phyloP scores from a whole-genome alignment of 2,888 invertebrate genomes.

The Chrysolina oricalcia region DNA sequence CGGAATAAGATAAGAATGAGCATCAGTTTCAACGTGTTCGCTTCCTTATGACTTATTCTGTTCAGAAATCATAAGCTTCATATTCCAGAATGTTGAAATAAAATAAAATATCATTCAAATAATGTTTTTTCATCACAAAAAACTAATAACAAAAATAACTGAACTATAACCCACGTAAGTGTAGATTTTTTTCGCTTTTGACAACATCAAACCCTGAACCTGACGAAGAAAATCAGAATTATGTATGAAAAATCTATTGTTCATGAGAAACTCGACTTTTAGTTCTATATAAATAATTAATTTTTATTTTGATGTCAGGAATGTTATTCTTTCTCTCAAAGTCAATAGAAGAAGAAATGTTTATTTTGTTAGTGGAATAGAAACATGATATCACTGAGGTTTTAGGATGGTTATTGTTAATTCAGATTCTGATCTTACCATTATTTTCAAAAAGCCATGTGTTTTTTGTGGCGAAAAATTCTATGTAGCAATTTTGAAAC shows the following conservation, averaged over 20 bases:
- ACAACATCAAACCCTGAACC: too few relatives aligned
- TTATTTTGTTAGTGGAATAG: conserved; percentile 1
- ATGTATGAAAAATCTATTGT: not conserved
- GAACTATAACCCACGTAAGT: too few relatives aligned
- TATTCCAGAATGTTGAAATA: too few relatives aligned
- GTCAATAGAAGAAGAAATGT: not conserved
- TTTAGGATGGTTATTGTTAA: not conserved
- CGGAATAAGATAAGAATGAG: too few relatives aligned
- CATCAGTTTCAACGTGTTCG: too few relatives aligned
- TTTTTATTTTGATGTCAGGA: not conserved
- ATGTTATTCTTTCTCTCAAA: not conserved
- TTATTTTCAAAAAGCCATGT: not conserved
- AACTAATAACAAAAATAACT: too few relatives aligned
- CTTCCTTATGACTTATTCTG: too few relatives aligned
- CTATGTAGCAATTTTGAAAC: not conserved
- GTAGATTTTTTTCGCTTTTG: too few relatives aligned
- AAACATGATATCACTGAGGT: not conserved
- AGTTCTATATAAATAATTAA: not conserved
- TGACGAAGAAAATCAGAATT: too few relatives aligned
- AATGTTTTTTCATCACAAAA: too few relatives aligned
- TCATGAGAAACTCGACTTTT: not conserved
- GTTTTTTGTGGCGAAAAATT: not conserved
- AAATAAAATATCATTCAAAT: too few relatives aligned
- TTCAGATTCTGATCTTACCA: not conserved
- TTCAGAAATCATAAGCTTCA: too few relatives aligned